These are phyloP conservation scores for Mirza zaza DNA, from an alignment of 2,113 vertebrate genomes.

Conservation along the genomic window DNA sequence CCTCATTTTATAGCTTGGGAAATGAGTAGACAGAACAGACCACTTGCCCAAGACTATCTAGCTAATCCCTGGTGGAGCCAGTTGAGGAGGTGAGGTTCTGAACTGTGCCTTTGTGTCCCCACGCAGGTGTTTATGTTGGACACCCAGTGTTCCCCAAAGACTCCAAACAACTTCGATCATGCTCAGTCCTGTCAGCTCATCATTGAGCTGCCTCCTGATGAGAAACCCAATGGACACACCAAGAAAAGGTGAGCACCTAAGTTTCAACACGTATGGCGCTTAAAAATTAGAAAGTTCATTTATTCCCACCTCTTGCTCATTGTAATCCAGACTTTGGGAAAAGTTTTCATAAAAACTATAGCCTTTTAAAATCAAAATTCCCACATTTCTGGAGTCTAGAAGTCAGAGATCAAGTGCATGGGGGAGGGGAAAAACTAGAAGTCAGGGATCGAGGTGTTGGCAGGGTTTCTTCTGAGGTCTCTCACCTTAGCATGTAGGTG, in stretches of 20 bases:
- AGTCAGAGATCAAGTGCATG: background rate
- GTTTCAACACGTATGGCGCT: rapidly evolving
- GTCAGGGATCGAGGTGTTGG: background rate
- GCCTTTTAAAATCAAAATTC: background rate
- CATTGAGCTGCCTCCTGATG: slow-evolving; percentile 94
- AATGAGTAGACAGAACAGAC: background rate
- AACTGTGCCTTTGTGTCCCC: background rate
- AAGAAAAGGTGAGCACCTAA: slow-evolving; percentile 90
- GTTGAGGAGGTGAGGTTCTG: rapidly evolving
- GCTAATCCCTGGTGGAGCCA: background rate
- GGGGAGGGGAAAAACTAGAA: background rate
- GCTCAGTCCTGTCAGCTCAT: slow-evolving; percentile 97
- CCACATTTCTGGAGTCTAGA: background rate
- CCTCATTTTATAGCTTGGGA: background rate
- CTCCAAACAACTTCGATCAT: slow-evolving; percentile 96
- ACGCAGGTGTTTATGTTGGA: slow-evolving; percentile 97
- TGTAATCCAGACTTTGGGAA: background rate
- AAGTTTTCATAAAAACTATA: background rate
- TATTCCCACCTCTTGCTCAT: no score
- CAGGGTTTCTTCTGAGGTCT: background rate
- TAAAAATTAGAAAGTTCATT: rapidly evolving
- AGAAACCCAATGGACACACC: slow-evolving; percentile 92
- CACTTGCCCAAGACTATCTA: background rate
- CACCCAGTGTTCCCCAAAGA: slow-evolving; percentile 96
- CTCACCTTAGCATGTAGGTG: no score